Conservation (phyloP, 2,797 vertebrate species). For the Chanos chanos region DNA sequence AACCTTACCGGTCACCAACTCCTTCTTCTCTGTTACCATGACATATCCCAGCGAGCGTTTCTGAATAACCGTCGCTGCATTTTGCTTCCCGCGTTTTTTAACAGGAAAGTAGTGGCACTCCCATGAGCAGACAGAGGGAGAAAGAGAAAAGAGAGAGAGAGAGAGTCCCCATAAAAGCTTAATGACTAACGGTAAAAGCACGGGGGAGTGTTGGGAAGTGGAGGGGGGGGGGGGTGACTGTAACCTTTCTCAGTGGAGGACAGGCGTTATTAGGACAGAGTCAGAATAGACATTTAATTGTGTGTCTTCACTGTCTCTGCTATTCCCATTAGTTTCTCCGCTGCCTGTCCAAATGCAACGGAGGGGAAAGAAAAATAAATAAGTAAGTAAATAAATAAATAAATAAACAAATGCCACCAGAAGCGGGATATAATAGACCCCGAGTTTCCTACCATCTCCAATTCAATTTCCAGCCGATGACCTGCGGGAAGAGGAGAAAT, state of each 20-base stretch:
- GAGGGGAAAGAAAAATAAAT: slow-evolving; percentile 44
- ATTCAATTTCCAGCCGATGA: slow-evolving; percentile 72
- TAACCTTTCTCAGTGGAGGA: slow-evolving; percentile 66
- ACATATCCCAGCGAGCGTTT: too few relatives aligned
- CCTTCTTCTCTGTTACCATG: too few relatives aligned
- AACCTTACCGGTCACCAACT: too few relatives aligned
- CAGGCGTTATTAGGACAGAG: slow-evolving; percentile 60
- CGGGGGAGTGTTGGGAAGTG: too few relatives aligned
- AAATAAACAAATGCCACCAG: slow-evolving; percentile 53
- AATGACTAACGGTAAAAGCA: slow-evolving; percentile 60
- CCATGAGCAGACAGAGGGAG: slow-evolving; percentile 16
- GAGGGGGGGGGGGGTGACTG: slow-evolving; percentile 54
- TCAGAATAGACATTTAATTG: slow-evolving; percentile 61
- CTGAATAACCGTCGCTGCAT: too few relatives aligned
- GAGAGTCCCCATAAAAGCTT: slow-evolving; percentile 57
- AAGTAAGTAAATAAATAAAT: too few relatives aligned
- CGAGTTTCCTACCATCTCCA: slow-evolving; percentile 68
- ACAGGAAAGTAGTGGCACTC: slow-evolving; percentile 13
- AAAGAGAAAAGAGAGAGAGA: not conserved
- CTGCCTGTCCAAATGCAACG: slow-evolving; percentile 50
- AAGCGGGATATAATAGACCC: slow-evolving; percentile 67
- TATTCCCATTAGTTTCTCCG: slow-evolving; percentile 53
- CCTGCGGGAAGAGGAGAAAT: slow-evolving; percentile 70
- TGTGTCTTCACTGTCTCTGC: slow-evolving; percentile 54
- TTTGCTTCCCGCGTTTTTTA: too few relatives aligned